A percentile compares a stretch with the other conserved stretches of the same genome.
Evolutionary conservation across 1,140 invertebrate species (phyloP).

Genomic region (Arctopsyche grandis): DNA sequence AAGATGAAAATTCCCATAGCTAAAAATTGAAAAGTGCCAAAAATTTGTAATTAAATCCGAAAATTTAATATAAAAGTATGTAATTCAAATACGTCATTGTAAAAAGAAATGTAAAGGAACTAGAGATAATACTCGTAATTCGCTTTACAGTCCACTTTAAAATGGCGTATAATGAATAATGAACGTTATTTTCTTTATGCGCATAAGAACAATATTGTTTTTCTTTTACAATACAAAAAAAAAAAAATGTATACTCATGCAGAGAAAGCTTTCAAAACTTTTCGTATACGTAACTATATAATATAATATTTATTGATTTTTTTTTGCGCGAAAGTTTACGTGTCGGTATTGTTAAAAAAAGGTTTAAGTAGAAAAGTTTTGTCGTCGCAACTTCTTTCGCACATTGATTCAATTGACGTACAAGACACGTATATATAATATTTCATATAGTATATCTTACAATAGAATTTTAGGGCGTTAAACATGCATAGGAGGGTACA

Average conservation of each 20-base stretch:
- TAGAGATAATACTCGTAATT: too few species aligned
- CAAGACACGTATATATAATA: slow-evolving; percentile 2
- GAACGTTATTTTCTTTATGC: too few species aligned
- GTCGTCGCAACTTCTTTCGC: slow-evolving; percentile 5
- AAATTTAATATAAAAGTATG: too few species aligned
- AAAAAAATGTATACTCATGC: neutral
- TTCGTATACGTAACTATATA: neutral
- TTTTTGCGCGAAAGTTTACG: slow-evolving; percentile 5
- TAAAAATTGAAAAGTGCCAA: too few species aligned
- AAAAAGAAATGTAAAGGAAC: too few species aligned
- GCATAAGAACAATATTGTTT: too few species aligned
- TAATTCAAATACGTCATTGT: too few species aligned
- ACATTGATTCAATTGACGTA: slow-evolving; percentile 20
- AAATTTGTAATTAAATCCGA: too few species aligned
- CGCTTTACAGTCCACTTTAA: too few species aligned
- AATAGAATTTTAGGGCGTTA: too few species aligned
- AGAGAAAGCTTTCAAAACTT: slow-evolving; percentile 1
- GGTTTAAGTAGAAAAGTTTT: slow-evolving; percentile 14
- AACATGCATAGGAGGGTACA: neutral
- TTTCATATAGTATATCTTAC: neutral
- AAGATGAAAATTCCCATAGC: too few species aligned
- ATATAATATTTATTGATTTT: neutral
- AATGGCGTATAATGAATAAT: too few species aligned
- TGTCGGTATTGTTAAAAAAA: neutral
- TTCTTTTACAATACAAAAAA: neutral